These are phyloP conservation scores for Escarpia spicata DNA, from an alignment of 2,888 invertebrate genomes.

Conservation along the genomic window DNA sequence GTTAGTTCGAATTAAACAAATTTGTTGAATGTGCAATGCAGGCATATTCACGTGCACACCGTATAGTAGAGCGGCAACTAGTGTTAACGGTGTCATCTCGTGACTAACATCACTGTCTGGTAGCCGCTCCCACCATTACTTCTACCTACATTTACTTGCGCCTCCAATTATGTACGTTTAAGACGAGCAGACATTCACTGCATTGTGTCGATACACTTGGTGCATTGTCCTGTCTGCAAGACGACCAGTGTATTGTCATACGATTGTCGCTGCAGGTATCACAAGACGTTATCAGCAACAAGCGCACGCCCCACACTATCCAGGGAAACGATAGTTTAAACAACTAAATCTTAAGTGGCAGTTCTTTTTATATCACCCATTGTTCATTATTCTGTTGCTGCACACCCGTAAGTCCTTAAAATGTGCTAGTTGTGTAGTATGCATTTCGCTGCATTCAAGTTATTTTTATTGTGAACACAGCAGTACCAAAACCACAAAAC, in stretches of 20 bases:
- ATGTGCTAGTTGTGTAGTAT: neutral
- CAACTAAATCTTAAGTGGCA: neutral
- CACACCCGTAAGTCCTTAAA: too few species aligned
- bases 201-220: neutral
- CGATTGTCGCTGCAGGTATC: neutral
- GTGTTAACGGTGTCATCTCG: neutral
- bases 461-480: neutral
- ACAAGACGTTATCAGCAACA: neutral
- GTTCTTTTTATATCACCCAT: neutral
- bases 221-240: neutral
- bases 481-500: neutral
- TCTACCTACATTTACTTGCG: conserved; percentile 4
- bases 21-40: neutral
- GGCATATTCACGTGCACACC: neutral
- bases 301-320: neutral
- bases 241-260: neutral
- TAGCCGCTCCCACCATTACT: neutral
- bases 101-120: neutral
- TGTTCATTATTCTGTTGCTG: too few species aligned
- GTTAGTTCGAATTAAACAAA: neutral
- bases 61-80: neutral
- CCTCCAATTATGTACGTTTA: neutral
- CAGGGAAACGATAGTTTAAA: neutral
- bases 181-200: neutral
- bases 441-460: neutral